Base-by-base conservation (phyloP, 2,888 invertebrate species). In the Brachyptera risi region DNA sequence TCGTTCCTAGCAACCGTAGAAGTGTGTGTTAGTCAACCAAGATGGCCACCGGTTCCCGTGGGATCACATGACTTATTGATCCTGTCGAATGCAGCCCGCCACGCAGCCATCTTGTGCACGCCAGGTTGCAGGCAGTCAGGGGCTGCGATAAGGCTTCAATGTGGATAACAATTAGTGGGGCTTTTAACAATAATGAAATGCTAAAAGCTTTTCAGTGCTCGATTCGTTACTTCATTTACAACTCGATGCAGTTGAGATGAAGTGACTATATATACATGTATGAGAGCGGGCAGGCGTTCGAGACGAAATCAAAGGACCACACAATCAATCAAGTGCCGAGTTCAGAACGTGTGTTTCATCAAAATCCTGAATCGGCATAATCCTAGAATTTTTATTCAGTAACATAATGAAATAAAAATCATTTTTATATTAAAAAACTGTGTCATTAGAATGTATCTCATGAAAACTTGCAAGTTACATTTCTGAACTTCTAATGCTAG, bases 11-110 rank as follows among this genome's bases (percentile, higher is more conserved):
- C 47, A 23, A 47, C 47, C 47, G 23, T 47, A 23, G 23, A 47
- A 5, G 47, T 11, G 40, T 24, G 4, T 5, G 47, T n/a, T n/a
- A 47, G 19, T n/a, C 42, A 7, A 15, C 19, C 47, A 47, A 47
- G 24, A 23, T 2, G 5, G 4, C 4, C 9, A 24, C 24, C 47
- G 7, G 17, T 42, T 47, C 21, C 21, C 47, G 11, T 47, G 24
- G 47, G 47, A 11, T 47, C 31, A 31, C 47, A 11, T 47, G 47
- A 47, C 47, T 47, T 47, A 47, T 47, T 47, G 47, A 47, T 47
- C 47, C 24, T 23, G 47, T 4, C 1, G 4, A 2, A 3, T n/a
- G 47, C 47, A 47, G 13, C 47, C 21, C 47, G 47, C 47, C 19
- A 19, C 4, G 24, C 47, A 23, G 47, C 47, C 23, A 47, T 47